Base-by-base conservation (phyloP, 1,140 invertebrate species). In the Proales similis region DNA sequence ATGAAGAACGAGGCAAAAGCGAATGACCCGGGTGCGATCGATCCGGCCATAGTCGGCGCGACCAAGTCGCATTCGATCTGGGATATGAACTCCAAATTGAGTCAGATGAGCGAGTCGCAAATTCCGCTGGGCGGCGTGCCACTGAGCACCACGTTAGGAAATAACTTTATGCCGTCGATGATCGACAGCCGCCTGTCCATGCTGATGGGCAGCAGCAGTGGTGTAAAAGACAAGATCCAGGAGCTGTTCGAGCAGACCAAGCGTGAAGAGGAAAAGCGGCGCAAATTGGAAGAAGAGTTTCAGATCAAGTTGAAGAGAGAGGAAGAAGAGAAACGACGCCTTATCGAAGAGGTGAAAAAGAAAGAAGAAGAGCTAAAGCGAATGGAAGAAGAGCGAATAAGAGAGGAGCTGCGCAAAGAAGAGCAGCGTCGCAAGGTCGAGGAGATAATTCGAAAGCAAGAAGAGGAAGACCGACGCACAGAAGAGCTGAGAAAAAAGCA, bases 151-250 rank as follows among this genome's bases (percentile, higher is more conserved):
- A n/a, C n/a, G n/a, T n/a, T n/a, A n/a, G n/a, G n/a, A n/a, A n/a
- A n/a, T n/a, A n/a, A n/a, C n/a, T n/a, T n/a, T n/a, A n/a, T n/a
- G n/a, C n/a, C n/a, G n/a, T n/a, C n/a, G n/a, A n/a, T n/a, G n/a
- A n/a, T n/a, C n/a, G n/a, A n/a, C n/a, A n/a, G n/a, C n/a, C n/a
- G n/a, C n/a, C n/a, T n/a, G n/a, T n/a, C n/a, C n/a, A n/a, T n/a
- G n/a, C n/a, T n/a, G n/a, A n/a, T n/a, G n/a, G n/a, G n/a, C n/a
- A n/a, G n/a, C n/a, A n/a, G n/a, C n/a, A n/a, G n/a, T n/a, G n/a
- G n/a, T 42, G 32, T 57, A 17, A 57, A 57, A 24, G 51, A 57
- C 51, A 57, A 57, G 45, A 57, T 57, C 30, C 51, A 57, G 20
- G 33, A 26, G 14, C 32, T 57, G 19, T 57, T 57, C 29, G 51